Conservation (phyloP, 1,140 invertebrate species). For the Daktulosphaira vitifoliae region DNA sequence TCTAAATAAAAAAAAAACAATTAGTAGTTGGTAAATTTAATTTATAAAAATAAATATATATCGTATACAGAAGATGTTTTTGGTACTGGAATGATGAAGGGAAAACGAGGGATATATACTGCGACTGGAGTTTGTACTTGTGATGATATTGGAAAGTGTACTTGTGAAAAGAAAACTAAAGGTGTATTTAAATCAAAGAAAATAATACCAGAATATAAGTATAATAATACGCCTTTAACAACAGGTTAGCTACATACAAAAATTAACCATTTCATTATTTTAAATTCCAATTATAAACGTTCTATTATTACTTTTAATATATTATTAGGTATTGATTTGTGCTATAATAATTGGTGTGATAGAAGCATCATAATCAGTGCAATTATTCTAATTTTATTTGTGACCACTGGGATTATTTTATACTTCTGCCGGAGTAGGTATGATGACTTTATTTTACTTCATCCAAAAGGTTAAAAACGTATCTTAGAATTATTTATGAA, state of each 20-base stretch:
- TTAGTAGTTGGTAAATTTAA: no score
- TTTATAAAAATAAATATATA: no score
- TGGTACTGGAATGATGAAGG: neutral
- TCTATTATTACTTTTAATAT: no score
- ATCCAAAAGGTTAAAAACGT: no score
- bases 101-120: neutral
- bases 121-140: slow-evolving; percentile 16
- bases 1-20: no score
- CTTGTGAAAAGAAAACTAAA: neutral
- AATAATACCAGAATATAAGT: neutral
- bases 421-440: slow-evolving; percentile 14
- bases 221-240: no score
- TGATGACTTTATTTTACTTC: no score
- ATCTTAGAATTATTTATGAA: no score
- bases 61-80: slow-evolving; percentile 11
- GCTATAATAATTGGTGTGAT: slow-evolving; percentile 16
- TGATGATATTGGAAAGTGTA: slow-evolving; percentile 23
- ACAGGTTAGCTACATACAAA: no score
- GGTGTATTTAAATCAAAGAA: neutral
- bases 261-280: no score
- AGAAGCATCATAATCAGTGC: slow-evolving; percentile 1
- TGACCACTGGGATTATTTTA: neutral
- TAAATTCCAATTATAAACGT: no score
- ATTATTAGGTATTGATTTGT: neutral
- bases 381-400: slow-evolving; percentile 12